Percentiles rank a stretch among this genome's conserved stretches.
Conservation (phyloP, 2,797 vertebrate species). For the Sternotherus odoratus region DNA sequence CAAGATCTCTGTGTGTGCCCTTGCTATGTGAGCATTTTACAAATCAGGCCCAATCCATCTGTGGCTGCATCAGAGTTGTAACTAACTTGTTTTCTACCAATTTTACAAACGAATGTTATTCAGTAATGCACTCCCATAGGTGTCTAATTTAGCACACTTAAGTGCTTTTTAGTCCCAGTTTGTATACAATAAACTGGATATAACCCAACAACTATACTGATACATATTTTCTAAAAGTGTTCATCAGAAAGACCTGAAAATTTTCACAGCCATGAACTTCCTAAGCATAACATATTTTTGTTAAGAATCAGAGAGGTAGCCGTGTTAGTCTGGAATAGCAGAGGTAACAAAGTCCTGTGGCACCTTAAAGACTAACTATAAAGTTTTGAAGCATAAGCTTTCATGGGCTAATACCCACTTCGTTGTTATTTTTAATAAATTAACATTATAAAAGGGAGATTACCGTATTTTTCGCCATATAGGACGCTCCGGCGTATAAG, state of each 20-base stretch:
- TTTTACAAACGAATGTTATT: neutral
- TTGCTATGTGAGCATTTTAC: neutral
- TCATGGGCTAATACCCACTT: no score
- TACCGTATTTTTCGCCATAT: no score
- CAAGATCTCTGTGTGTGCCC: neutral
- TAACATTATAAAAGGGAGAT: neutral
- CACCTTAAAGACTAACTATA: no score
- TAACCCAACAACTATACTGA: fast-evolving
- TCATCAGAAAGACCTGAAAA: neutral
- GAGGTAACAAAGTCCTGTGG: no score
- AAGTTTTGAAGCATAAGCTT: no score
- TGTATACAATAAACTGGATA: neutral
- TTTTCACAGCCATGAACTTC: neutral
- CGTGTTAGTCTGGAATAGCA: no score
- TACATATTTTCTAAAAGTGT: neutral
- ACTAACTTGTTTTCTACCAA: neutral
- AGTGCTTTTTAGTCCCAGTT: neutral
- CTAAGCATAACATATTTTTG: neutral
- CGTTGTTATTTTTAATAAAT: neutral
- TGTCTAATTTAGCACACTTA: neutral
- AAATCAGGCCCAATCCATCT: neutral
- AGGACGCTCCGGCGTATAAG: no score
- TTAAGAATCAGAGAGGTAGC: no score
- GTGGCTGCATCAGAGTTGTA: neutral
- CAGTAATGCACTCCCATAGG: neutral